Percentiles rank a stretch among this genome's conserved stretches.
These are phyloP conservation scores for Ptiloglossa arizonensis DNA, from an alignment of 1,140 invertebrate genomes.

Conservation along the genomic window DNA sequence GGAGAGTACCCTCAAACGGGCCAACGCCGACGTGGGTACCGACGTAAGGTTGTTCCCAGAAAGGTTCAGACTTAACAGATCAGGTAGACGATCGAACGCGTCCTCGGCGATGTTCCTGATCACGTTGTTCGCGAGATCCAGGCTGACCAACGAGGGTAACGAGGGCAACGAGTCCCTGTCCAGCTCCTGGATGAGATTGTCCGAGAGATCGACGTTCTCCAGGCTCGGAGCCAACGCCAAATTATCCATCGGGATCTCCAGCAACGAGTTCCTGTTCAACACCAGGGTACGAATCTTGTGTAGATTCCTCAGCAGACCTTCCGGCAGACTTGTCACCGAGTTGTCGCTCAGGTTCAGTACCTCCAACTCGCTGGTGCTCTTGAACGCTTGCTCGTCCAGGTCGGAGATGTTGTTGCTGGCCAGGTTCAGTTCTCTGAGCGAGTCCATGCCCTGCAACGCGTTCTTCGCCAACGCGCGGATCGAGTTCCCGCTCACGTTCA, in stretches of 20 bases:
- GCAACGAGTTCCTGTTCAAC: constrained; percentile 89
- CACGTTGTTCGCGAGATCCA: constrained; percentile 88
- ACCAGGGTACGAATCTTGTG: constrained; percentile 86
- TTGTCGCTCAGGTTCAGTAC: constrained; percentile 90
- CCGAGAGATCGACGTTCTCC: constrained; percentile 86
- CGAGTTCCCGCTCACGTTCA: constrained; percentile 90
- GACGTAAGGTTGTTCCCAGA: constrained; percentile 91
- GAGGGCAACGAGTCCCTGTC: constrained; percentile 86
- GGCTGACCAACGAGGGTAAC: constrained; percentile 85
- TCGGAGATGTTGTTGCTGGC: constrained; percentile 89
- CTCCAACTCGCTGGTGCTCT: constrained; percentile 87
- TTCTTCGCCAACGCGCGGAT: constrained; percentile 88
- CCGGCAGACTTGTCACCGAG: constrained; percentile 86
- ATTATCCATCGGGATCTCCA: constrained; percentile 88
- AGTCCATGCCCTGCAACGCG: constrained; percentile 88
- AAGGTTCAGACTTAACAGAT: constrained; percentile 88
- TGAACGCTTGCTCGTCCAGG: constrained; percentile 87
- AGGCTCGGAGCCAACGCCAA: constrained; percentile 85
- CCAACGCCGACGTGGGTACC: constrained; percentile 88
- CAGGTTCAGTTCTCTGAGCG: constrained; percentile 87
- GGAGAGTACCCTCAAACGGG: constrained; percentile 88
- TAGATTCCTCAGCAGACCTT: constrained; percentile 87
- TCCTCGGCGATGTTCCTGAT: constrained; percentile 86
- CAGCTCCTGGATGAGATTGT: constrained; percentile 88
- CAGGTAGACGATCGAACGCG: constrained; percentile 86